Conservation (phyloP, 2,888 invertebrate species). For the Drosophila meridiana region DNA sequence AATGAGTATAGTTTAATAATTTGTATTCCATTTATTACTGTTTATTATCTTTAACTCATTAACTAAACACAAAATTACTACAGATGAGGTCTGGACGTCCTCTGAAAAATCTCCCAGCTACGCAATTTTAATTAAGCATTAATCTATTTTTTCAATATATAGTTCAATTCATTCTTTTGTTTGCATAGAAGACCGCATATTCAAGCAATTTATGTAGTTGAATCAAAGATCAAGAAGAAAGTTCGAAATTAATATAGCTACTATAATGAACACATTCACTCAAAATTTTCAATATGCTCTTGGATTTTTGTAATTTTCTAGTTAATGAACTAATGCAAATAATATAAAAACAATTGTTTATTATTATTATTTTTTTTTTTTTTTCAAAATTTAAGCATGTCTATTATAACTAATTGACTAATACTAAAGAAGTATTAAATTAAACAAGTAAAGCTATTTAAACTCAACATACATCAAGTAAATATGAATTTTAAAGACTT, state of each 20-base stretch:
- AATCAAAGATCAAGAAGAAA: constrained; percentile 30
- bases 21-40: constrained; percentile 59
- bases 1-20: constrained; percentile 44
- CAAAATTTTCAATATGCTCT: constrained; percentile 14
- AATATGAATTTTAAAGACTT: constrained; percentile 45
- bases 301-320: background rate
- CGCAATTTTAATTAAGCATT: constrained; percentile 61
- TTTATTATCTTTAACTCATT: constrained; percentile 51
- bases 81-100: constrained; percentile 57
- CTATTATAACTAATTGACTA: constrained; percentile 53
- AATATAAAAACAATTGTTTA: constrained; percentile 55
- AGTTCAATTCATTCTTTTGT: constrained; percentile 13
- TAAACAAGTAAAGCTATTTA: constrained; percentile 67
- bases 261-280: constrained; percentile 38
- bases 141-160: constrained; percentile 31
- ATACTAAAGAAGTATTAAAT: constrained; percentile 68
- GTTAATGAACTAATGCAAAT: constrained; percentile 41
- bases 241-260: constrained; percentile 28
- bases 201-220: constrained; percentile 51
- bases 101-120: constrained; percentile 46
- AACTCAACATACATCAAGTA: constrained; percentile 62
- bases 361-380: background rate
- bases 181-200: constrained; percentile 29
- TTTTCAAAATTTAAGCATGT: constrained; percentile 42
- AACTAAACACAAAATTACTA: constrained; percentile 75